These are phyloP conservation scores for Drosophila nannoptera DNA, from an alignment of 1,140 invertebrate genomes.

Conservation along the genomic window DNA sequence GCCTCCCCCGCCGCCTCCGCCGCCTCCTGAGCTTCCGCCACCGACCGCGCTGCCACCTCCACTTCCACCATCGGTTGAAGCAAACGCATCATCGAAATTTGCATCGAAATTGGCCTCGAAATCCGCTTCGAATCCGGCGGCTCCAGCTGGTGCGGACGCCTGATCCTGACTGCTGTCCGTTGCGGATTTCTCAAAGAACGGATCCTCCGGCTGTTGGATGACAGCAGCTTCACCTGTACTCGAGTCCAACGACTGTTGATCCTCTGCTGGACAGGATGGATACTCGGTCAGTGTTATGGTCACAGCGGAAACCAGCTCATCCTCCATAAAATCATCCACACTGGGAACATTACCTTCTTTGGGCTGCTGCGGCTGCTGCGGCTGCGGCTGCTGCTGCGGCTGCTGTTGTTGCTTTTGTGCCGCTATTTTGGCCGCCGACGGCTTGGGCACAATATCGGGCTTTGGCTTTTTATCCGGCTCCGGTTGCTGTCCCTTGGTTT, in stretches of 20 bases:
- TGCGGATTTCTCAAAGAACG: conserved; percentile 67
- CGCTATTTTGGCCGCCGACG: conserved; percentile 75
- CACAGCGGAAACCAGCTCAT: conserved; percentile 31
- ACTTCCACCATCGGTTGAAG: conserved; percentile 28
- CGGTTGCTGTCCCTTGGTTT: conserved; percentile 30
- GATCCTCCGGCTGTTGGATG: conserved; percentile 69
- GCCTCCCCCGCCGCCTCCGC: conserved; percentile 68
- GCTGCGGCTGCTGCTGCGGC: conserved; percentile 9
- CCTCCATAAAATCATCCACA: not conserved
- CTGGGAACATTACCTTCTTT: conserved; percentile 54
- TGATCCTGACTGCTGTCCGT: conserved; percentile 47
- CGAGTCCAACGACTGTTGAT: conserved; percentile 61
- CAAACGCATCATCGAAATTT: conserved; percentile 78
- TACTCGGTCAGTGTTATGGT: conserved; percentile 62
- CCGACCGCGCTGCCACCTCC: conserved; percentile 64
- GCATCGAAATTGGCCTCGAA: conserved; percentile 76
- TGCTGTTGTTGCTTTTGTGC: conserved; percentile 62
- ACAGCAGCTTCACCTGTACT: conserved; percentile 52
- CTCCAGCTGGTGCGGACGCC: conserved; percentile 44
- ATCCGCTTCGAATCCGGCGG: conserved; percentile 61
- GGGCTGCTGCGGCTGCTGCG: conserved; percentile 60
- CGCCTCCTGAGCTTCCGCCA: conserved; percentile 63
- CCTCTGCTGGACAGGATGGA: conserved; percentile 65
- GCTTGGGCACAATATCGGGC: conserved; percentile 73
- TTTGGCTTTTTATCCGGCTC: conserved; percentile 47